phyloP scores from a whole-genome alignment of 2,888 invertebrate genomes.

The Proisotoma minuta region DNA sequence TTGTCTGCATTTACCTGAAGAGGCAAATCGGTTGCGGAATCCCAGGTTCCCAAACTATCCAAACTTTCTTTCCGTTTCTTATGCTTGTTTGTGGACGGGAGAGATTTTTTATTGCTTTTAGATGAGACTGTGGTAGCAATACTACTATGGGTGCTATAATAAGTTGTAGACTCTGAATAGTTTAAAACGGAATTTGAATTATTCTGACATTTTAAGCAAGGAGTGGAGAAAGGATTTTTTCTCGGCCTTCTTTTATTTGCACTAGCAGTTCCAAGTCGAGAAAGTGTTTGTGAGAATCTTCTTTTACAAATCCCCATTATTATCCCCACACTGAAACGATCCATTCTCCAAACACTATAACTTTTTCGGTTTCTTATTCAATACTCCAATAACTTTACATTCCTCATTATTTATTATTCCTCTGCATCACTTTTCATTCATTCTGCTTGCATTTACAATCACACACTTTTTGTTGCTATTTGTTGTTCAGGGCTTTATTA shows the following conservation, averaged over 20 bases:
- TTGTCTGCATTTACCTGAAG: too few species aligned
- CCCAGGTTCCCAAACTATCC: conserved; percentile 45
- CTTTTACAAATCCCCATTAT: neutral
- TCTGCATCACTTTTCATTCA: neutral
- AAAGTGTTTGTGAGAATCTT: neutral
- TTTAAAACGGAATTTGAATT: neutral
- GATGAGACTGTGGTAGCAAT: neutral
- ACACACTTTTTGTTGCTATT: neutral
- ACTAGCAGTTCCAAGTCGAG: neutral
- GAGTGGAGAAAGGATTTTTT: neutral
- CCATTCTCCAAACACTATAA: neutral
- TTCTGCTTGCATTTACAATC: neutral
- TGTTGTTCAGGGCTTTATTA: too few species aligned
- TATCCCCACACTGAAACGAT: neutral
- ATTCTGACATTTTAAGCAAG: neutral
- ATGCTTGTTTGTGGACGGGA: neutral
- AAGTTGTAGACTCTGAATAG: too few species aligned
- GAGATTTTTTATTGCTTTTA: too few species aligned
- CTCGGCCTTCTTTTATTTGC: too few species aligned
- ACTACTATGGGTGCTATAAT: too few species aligned
- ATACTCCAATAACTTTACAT: neutral
- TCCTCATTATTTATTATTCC: neutral
- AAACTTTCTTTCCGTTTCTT: conserved; percentile 23
- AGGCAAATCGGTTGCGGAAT: conserved; percentile 38
- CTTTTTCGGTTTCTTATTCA: neutral